phyloP scores from a whole-genome alignment of 2,797 vertebrate species.

The Kryptolebias ocellatus region DNA sequence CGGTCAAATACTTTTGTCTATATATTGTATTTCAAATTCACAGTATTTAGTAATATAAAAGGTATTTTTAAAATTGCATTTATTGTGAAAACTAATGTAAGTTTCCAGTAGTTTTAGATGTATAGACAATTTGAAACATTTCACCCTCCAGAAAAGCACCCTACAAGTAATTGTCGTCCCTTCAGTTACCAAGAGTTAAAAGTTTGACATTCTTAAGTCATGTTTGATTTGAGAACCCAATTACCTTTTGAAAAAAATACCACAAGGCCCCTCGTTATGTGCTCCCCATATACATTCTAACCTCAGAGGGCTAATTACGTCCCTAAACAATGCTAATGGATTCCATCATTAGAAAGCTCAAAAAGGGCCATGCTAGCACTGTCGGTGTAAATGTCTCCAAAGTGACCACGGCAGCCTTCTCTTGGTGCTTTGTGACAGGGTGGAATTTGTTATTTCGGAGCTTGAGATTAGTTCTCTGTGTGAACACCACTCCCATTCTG shows the following conservation, averaged over 20 bases:
- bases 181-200: conserved; percentile 37
- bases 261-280: conserved; percentile 21
- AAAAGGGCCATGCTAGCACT: conserved; percentile 7
- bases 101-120: not conserved
- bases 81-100: too few species aligned
- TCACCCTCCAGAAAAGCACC: not conserved
- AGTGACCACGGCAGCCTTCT: conserved; percentile 31
- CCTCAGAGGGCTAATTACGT: conserved; percentile 68
- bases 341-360: conserved; percentile 55
- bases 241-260: conserved; percentile 59
- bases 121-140: not conserved
- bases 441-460: conserved; percentile 69
- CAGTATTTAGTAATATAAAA: not conserved
- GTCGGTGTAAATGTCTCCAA: conserved; percentile 50
- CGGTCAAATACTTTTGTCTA: too few species aligned
- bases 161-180: conserved; percentile 12
- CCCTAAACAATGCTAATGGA: conserved; percentile 61
- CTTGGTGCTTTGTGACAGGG: conserved; percentile 44
- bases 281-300: conserved; percentile 38
- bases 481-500: conserved; percentile 77
- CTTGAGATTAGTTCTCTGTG: conserved; percentile 75
- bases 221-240: conserved; percentile 43
- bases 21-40: not conserved
- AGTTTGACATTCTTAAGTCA: conserved; percentile 26
- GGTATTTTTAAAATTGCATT: too few species aligned